Percentiles rank a stretch among this genome's conserved stretches.
phyloP scores from a whole-genome alignment of 2,113 vertebrate genomes.

The Pseudorhombus dupliciocellatus region DNA sequence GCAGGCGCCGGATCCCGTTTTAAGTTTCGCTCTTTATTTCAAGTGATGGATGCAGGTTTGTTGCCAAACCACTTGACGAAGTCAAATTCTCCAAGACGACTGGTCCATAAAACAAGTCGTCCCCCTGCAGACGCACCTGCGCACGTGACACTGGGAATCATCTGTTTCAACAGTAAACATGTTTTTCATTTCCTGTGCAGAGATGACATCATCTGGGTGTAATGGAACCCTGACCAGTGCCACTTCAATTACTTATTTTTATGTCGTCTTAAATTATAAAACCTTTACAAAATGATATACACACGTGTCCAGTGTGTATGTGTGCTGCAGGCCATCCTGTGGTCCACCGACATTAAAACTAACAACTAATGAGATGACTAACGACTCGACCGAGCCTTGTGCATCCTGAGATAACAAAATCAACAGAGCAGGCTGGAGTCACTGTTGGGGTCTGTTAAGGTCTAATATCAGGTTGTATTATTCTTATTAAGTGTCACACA shows the following conservation, averaged over 20 bases:
- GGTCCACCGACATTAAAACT: no score
- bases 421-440: no score
- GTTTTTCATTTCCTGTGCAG: not conserved
- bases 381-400: no score
- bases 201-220: not conserved
- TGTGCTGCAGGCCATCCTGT: no score
- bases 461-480: no score
- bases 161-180: not conserved
- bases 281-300: no score
- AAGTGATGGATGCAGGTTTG: not conserved
- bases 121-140: not conserved
- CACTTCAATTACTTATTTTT: not conserved
- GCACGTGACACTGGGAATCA: not conserved
- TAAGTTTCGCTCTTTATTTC: not conserved
- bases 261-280: not conserved
- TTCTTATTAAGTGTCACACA: no score
- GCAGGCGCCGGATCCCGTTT: constrained; percentile 3
- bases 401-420: no score
- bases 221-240: not conserved
- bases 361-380: no score
- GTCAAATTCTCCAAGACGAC: not conserved
- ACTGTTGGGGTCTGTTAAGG: no score
- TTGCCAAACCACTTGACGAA: not conserved
- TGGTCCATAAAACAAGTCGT: not conserved
- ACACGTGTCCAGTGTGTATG: no score